These are phyloP conservation scores for Dipodomys ordii DNA, from an alignment of 2,113 vertebrate genomes.

Conservation along the genomic window DNA sequence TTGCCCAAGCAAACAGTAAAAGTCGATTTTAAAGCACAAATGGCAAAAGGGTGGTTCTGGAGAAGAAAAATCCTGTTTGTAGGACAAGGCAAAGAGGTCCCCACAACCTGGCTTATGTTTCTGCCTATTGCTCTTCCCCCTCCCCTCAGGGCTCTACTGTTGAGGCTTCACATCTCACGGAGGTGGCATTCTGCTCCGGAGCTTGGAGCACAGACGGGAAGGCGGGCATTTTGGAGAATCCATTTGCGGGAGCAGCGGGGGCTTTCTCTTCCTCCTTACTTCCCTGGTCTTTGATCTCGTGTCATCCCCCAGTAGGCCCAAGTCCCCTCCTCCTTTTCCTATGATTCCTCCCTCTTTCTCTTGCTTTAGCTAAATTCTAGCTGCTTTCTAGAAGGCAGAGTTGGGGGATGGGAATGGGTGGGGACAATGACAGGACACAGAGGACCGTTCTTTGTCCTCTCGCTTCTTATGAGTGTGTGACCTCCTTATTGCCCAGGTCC, in stretches of 20 bases:
- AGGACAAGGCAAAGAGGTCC: neutral
- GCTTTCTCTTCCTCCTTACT: constrained; percentile 78
- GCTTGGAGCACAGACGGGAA: constrained; percentile 70
- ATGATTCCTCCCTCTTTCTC: constrained; percentile 43
- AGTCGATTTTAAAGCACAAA: too few species aligned
- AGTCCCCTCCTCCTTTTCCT: constrained; percentile 34
- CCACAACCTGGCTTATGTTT: neutral
- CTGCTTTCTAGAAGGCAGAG: neutral
- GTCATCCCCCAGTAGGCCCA: constrained; percentile 50
- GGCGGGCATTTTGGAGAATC: constrained; percentile 66
- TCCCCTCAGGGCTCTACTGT: constrained; percentile 63
- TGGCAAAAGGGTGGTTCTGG: neutral
- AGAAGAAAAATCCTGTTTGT: neutral
- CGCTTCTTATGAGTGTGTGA: neutral
- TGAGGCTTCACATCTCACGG: constrained; percentile 57
- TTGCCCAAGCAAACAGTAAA: too few species aligned
- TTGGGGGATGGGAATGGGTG: neutral
- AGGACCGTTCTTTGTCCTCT: constrained; percentile 57
- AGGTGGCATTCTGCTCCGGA: constrained; percentile 74
- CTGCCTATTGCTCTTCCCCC: constrained; percentile 5
- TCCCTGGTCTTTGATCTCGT: constrained; percentile 77
- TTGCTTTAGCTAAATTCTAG: constrained; percentile 34
- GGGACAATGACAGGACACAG: too few species aligned
- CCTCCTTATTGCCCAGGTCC: neutral
- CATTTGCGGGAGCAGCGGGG: constrained; percentile 81